Base-by-base conservation (phyloP, 2,888 invertebrate species). In the Tiliacea aurago region DNA sequence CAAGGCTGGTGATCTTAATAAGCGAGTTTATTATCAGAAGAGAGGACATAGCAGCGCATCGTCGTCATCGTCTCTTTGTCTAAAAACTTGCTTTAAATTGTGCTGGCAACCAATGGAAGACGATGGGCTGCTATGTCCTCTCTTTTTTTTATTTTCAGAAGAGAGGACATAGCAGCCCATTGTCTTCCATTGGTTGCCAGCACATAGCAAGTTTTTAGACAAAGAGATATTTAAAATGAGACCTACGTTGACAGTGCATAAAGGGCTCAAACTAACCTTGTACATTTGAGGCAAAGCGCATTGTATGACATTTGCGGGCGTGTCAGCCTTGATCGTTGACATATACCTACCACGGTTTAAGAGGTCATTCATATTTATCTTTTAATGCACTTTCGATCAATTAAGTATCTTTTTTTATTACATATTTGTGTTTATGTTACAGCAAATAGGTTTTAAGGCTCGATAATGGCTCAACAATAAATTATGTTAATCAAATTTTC, bases 281-380 rank as follows among this genome's bases (percentile, higher is more conserved):
- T 63, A 63, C 58, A 72, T 76, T 83, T 77, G 70, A 82, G 76
- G 45, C 62, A 84, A 62, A 70, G 79, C 63, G 70, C 74, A 56
- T 76, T 56, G 37, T 65, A 73, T 87, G 89, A 87, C 89, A 90
- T 90, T 90, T 89, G 81, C 76, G 73, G 83, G 86, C 86, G 87
- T 89, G 88, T 80, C 85, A 78, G 72, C 82, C 84, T 82, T 84
- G 85, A 87, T 88, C 84, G 86, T 84, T 89, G 90, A 88, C 90
- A 88, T 87, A 88, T 86, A 82, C 43, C 64, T 86, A 82, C 43
- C 64, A 61, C 59, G 45, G 51, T 13, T 70, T 66, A 64, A 70
- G 79, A 76, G 88, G 83, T 86, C 86, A 82, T 79, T 87, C 88
- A 86, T 88, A 86, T 89, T 87, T 81, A 43, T 18, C 1, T 70